A percentile compares a stretch with the other conserved stretches of the same genome.
These are phyloP conservation scores for Hirtodrosophila duncani DNA, from an alignment of 2,888 invertebrate genomes.

Conservation along the genomic window DNA sequence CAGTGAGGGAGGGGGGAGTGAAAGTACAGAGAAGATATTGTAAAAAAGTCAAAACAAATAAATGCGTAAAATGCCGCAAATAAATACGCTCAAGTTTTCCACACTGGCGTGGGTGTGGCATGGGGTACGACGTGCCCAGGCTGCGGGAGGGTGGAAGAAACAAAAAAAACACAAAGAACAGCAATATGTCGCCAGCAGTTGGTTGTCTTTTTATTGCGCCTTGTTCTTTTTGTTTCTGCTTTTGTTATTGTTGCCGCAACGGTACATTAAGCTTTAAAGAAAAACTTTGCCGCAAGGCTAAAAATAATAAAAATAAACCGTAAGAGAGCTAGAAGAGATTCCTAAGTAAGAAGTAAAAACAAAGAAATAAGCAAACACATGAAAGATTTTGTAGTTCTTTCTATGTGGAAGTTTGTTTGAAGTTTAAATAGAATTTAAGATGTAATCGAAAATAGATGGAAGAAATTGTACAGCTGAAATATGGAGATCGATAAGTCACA, in stretches of 20 bases:
- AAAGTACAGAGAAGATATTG: conserved; percentile 32
- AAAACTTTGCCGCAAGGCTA: conserved; percentile 31
- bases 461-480: too few relatives aligned
- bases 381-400: neutral
- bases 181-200: conserved; percentile 71
- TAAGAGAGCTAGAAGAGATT: conserved; percentile 7
- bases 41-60: conserved; percentile 68
- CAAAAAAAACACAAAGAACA: conserved; percentile 12
- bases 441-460: too few relatives aligned
- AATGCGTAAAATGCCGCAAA: conserved; percentile 74
- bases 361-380: conserved; percentile 13
- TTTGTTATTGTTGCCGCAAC: conserved; percentile 69
- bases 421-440: conserved; percentile 9
- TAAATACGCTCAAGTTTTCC: conserved; percentile 58
- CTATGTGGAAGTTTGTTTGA: neutral
- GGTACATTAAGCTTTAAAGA: conserved; percentile 72
- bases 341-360: conserved; percentile 48
- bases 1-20: neutral
- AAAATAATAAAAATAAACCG: conserved; percentile 12
- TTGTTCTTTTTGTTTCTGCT: conserved; percentile 37
- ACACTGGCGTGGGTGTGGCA: neutral
- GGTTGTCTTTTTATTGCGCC: conserved; percentile 60
- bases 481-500: too few relatives aligned
- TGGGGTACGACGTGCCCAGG: neutral
- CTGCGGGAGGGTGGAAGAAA: conserved; percentile 2